Conservation (phyloP, 2,797 vertebrate species). For the Cephalopachus bancanus region DNA sequence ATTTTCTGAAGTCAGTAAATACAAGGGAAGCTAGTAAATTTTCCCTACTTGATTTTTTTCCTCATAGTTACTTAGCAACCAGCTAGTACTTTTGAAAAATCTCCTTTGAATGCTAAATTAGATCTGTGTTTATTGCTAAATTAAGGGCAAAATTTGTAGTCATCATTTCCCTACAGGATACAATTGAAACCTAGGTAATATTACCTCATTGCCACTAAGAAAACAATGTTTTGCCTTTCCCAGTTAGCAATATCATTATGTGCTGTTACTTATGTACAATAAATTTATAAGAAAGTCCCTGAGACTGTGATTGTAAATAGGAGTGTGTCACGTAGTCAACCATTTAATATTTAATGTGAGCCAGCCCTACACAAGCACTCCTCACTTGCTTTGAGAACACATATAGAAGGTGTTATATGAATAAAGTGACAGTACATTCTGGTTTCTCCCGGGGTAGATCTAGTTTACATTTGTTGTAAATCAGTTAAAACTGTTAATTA, state of each 20-base stretch:
- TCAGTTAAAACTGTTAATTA: neutral
- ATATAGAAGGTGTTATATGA: neutral
- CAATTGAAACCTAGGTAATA: neutral
- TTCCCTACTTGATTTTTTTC: slow-evolving; percentile 60
- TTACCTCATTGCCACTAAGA: neutral
- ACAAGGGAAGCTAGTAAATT: slow-evolving; percentile 30
- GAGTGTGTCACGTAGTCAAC: neutral
- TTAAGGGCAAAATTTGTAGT: slow-evolving; percentile 37
- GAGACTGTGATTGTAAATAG: neutral
- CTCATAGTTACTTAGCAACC: slow-evolving; percentile 62
- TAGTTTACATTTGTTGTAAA: neutral
- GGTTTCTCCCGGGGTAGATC: neutral
- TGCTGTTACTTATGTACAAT: slow-evolving; percentile 53
- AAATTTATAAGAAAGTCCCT: slow-evolving; percentile 42
- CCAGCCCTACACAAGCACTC: neutral
- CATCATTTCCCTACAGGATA: slow-evolving; percentile 31
- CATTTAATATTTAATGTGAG: neutral
- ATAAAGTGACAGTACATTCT: neutral
- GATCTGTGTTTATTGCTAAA: slow-evolving; percentile 64
- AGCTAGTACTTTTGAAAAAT: slow-evolving; percentile 55
- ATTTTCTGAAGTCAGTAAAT: slow-evolving; percentile 62
- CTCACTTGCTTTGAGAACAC: slow-evolving; percentile 29
- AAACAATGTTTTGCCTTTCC: slow-evolving; percentile 39
- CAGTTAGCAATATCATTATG: slow-evolving; percentile 43
- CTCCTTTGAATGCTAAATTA: slow-evolving; percentile 60